Percentiles rank a stretch among this genome's conserved stretches.
phyloP scores from a whole-genome alignment of 1,140 invertebrate species.

The Zaprionus vittiger region DNA sequence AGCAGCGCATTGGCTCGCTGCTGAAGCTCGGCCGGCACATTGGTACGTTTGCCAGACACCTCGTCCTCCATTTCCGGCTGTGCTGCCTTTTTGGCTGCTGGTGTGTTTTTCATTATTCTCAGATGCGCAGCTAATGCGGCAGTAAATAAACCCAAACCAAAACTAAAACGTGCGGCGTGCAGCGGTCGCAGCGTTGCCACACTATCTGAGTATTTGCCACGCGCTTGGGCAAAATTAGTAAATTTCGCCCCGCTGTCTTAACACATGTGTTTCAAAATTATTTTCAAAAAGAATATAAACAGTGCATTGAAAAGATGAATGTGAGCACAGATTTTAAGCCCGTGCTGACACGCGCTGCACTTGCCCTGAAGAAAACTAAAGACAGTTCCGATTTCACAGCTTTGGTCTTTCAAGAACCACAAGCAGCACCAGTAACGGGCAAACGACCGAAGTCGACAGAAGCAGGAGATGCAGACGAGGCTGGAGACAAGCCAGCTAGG shows the following conservation, averaged over 20 bases:
- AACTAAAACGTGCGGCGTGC: constrained; percentile 41
- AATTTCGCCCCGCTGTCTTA: neutral
- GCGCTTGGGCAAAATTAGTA: constrained; percentile 25
- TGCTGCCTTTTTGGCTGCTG: constrained; percentile 5
- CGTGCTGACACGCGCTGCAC: constrained; percentile 69
- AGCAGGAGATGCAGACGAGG: neutral
- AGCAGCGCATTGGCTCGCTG: constrained; percentile 89
- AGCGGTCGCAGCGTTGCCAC: constrained; percentile 33
- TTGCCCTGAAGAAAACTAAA: constrained; percentile 55
- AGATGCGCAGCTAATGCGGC: neutral
- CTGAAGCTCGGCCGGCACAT: constrained; percentile 80
- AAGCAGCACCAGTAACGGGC: constrained; percentile 15
- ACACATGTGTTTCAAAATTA: constrained; percentile 25
- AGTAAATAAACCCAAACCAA: constrained; percentile 9
- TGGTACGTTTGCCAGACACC: constrained; percentile 5
- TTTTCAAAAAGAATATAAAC: neutral
- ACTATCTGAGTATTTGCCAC: neutral
- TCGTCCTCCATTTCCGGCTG: neutral
- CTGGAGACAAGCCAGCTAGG: constrained; percentile 2
- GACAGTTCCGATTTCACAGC: constrained; percentile 46
- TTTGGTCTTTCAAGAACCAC: constrained; percentile 63
- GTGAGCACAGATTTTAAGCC: constrained; percentile 67
- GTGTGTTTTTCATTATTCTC: constrained; percentile 28
- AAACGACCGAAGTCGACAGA: neutral
- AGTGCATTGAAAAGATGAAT: constrained; percentile 47